Evolutionary conservation across 2,113 vertebrate genomes (phyloP), one percentile per base, ranked within the genome.

Genomic region (Platichthys stellatus): DNA sequence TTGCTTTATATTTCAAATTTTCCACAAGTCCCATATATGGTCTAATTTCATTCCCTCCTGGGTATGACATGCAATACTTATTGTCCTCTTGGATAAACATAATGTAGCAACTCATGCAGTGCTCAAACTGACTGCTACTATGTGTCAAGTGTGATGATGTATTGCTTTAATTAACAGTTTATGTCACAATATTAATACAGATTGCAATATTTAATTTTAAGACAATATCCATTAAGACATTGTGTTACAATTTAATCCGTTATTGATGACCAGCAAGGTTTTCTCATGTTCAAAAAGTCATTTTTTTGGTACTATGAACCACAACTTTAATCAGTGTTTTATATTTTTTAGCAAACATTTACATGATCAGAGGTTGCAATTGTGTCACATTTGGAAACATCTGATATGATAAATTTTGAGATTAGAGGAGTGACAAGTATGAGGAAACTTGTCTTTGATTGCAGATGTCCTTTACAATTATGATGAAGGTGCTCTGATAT

Each of bases 31-130:
- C 57, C 71, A 75, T 56, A 45, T 74, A 31, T 12, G 23, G 68
- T 79, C 68, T 58, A 49, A 73, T 58, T 80, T 69, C 45, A 61
- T 74, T 40, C 77, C 69, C 76, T 81, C 63, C 56, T 56, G 38
- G 43, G 56, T 82, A 81, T 87, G 63, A 90, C 88, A 90, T 91
- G 92, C 90, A 94, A 95, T 94, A 93, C 81, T 77, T 84, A 75
- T 82, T 78, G 82, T 90, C 74, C 79, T 88, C 83, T 85, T 83
- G 81, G 84, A 92, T 82, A 69, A 88, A 91, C 81, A 89, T 91
- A 80, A 94, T 94, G 93, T 94, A 94, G 94, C 93, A 91, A 76
- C 89, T 76, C 57, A 76, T 38, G 51, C 78, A 86, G 72, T 88
- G 75, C 70, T 78, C 63, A 76, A 76, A 84, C 83, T 86, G 86